Evolutionary conservation across 2,888 invertebrate species (phyloP), one percentile per base, ranked within the genome.

Genomic region (Stegophylla sp.): DNA sequence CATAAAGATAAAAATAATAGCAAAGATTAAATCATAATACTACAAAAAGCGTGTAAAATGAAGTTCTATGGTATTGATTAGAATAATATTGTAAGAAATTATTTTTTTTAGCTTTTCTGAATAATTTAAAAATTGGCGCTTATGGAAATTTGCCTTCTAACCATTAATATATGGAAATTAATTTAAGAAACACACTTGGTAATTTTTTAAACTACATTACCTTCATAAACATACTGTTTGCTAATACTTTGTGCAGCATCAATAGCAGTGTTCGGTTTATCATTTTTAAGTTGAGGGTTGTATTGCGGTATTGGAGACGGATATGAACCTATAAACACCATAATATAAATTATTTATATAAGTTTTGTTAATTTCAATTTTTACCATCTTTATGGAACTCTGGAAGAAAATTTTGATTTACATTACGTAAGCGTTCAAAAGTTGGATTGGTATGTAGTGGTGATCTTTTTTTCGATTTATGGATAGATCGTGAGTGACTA

Each of bases 221-320:
- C 79, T 79, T 79, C 79, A 71, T 79, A 79, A 51, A 79, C 71
- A 71, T 79, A 79, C 17, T 71, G 59, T 23, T 63, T 79, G 61
- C 79, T 79, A 48, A 79, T n/a, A 61, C 41, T 79, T 26, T 79
- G 48, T 43, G 61, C 51, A 51, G 34, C 41, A n/a, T 71, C 61
- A 51, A 34, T 79, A 23, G 48, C 51, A 26, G 13, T 71, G 3
- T 61, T 61, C 4, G 20, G 61, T 79, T 61, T 71, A 61, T 79
- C 51, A 43, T 26, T 51, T 51, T 79, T 69, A 0, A 23, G 23
- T 61, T 69, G 79, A 3, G 61, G 17, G 51, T 48, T 79, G 26
- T 79, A 79, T 51, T 79, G 79, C n/a, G 71, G 79, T 71, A 79
- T 79, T 9, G 79, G 79, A 7, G 79, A 79, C 12, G 79, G 79